These are phyloP conservation scores for Piezodorus guildinii DNA, from an alignment of 1,140 invertebrate genomes.

Conservation along the genomic window DNA sequence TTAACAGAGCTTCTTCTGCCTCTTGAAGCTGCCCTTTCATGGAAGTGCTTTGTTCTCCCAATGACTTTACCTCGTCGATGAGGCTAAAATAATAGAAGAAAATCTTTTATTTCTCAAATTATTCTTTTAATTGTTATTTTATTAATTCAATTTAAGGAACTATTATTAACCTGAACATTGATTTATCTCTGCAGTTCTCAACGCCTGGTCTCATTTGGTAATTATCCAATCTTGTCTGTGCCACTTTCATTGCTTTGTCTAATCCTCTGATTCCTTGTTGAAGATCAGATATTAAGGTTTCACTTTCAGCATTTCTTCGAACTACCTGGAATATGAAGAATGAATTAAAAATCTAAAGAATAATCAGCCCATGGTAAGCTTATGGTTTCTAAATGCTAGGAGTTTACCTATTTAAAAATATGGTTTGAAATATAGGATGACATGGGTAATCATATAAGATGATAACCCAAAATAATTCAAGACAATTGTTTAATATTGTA, in stretches of 20 bases:
- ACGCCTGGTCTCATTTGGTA: conserved; percentile 50
- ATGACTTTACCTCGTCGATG: conserved; percentile 58
- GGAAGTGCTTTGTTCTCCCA: conserved; percentile 50
- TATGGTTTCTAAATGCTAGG: too few relatives aligned
- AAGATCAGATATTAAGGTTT: conserved; percentile 49
- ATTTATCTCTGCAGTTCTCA: conserved; percentile 56
- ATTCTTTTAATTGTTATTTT: too few relatives aligned
- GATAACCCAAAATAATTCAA: too few relatives aligned
- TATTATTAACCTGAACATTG: conserved; percentile 44
- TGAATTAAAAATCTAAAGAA: too few relatives aligned
- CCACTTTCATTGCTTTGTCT: conserved; percentile 60
- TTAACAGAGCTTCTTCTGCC: conserved; percentile 44
- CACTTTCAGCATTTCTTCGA: conserved; percentile 53
- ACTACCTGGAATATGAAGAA: conserved; percentile 39
- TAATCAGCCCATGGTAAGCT: too few relatives aligned
- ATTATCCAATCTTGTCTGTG: conserved; percentile 63
- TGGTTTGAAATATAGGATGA: too few relatives aligned
- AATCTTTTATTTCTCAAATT: too few relatives aligned
- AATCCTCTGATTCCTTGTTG: conserved; percentile 47
- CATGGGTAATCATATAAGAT: too few relatives aligned
- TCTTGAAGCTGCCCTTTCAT: conserved; percentile 45
- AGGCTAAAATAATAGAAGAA: conserved; percentile 35
- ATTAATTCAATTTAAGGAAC: too few relatives aligned
- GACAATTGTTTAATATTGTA: too few relatives aligned
- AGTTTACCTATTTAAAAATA: too few relatives aligned